Conservation (phyloP, 2,113 vertebrate genomes). For the Axis porcinus region DNA sequence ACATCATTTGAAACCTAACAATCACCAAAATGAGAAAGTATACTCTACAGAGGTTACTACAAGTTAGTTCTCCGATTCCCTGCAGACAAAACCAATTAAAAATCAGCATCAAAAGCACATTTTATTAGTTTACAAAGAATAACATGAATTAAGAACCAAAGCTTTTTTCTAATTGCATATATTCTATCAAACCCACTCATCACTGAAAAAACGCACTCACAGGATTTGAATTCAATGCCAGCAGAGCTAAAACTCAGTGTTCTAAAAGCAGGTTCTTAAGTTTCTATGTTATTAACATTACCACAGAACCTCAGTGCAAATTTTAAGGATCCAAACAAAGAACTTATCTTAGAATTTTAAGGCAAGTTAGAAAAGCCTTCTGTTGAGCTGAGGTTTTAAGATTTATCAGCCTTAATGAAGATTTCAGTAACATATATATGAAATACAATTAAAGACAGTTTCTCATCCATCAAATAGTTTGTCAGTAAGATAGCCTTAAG, state of each 20-base stretch:
- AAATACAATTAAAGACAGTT: not conserved
- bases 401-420: not conserved
- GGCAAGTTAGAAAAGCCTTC: not conserved
- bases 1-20: not conserved
- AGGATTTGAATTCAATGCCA: not conserved
- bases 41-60: not conserved
- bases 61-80: not conserved
- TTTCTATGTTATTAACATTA: not conserved
- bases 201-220: not conserved
- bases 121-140: slow-evolving; percentile 26
- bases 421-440: not conserved
- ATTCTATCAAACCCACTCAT: not conserved
- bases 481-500: not conserved
- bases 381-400: not conserved
- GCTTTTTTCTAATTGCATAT: not conserved
- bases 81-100: not conserved
- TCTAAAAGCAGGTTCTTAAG: not conserved
- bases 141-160: not conserved
- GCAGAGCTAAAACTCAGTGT: not conserved
- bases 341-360: not conserved
- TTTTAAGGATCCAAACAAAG: not conserved
- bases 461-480: not conserved
- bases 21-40: slow-evolving; percentile 28
- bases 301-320: not conserved
- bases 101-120: not conserved